Conservation (phyloP, 2,797 vertebrate species). For the Channa striata region DNA sequence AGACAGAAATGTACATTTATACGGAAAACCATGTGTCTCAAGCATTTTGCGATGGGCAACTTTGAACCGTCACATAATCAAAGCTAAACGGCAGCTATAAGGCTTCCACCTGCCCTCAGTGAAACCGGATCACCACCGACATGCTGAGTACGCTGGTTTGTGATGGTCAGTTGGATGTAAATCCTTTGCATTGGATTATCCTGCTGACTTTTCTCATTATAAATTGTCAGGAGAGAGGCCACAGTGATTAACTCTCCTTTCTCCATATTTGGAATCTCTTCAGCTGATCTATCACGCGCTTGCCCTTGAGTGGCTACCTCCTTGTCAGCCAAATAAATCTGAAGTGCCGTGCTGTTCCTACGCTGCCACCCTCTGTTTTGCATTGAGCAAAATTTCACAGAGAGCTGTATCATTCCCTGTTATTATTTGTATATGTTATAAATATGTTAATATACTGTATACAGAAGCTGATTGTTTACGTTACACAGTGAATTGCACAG, state of each 20-base stretch:
- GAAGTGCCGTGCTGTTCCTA: not conserved
- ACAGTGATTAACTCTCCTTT: constrained; percentile 5
- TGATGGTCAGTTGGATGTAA: constrained; percentile 6
- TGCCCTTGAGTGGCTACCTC: constrained; percentile 8
- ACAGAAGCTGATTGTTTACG: too few species aligned
- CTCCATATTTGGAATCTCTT: constrained; percentile 4
- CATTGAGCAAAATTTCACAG: not conserved
- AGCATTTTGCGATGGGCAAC: not conserved
- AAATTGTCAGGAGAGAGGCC: constrained; percentile 1
- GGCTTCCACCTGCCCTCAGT: not conserved
- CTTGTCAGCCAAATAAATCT: constrained; percentile 19
- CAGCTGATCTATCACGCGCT: not conserved
- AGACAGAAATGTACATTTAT: too few species aligned
- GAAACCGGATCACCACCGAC: not conserved
- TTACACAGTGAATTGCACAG: too few species aligned
- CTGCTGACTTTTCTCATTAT: constrained; percentile 28
- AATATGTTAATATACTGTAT: too few species aligned
- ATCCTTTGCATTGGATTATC: constrained; percentile 25
- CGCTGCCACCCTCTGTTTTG: not conserved
- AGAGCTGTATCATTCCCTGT: too few species aligned
- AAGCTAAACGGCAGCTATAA: not conserved
- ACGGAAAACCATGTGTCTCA: too few species aligned
- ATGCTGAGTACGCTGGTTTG: not conserved
- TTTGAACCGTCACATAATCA: not conserved
- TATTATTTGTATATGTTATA: too few species aligned